phyloP scores from a whole-genome alignment of 2,888 invertebrate species.

The Aleiodes leptofemur region DNA sequence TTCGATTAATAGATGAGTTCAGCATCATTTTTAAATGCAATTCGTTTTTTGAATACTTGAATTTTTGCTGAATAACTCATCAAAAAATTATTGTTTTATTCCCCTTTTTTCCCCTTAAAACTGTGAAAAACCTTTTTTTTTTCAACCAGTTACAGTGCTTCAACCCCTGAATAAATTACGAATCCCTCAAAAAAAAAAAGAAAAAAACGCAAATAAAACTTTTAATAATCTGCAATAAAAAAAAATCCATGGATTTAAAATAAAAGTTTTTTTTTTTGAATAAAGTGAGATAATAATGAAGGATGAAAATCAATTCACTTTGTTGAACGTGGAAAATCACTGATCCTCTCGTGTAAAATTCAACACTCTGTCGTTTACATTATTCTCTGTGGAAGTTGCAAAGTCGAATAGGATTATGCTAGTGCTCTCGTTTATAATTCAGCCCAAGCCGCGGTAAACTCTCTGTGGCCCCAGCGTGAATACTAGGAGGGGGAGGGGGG shows the following conservation, averaged over 20 bases:
- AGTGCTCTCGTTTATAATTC: slow-evolving; percentile 27
- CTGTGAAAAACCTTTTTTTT: too few species aligned
- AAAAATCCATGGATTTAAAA: too few species aligned
- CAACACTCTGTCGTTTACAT: slow-evolving; percentile 21
- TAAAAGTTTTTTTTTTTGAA: not conserved
- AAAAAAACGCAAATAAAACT: not conserved
- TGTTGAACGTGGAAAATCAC: not conserved
- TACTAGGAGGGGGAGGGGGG: too few species aligned
- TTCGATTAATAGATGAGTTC: too few species aligned
- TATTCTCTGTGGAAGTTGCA: slow-evolving; percentile 27
- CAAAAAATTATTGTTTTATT: too few species aligned
- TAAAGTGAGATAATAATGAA: slow-evolving; percentile 12
- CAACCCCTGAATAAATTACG: too few species aligned
- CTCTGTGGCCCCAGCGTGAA: slow-evolving; percentile 4
- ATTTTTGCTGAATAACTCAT: too few species aligned
- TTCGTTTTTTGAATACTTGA: too few species aligned
- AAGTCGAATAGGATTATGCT: slow-evolving; percentile 23
- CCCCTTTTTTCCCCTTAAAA: too few species aligned
- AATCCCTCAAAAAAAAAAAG: too few species aligned
- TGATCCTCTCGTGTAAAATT: slow-evolving; percentile 27
- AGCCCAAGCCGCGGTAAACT: slow-evolving; percentile 7
- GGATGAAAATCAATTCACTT: slow-evolving; percentile 22
- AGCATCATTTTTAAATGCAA: too few species aligned
- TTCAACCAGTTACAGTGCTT: too few species aligned
- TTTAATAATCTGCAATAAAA: not conserved